Percentiles rank a stretch among this genome's conserved stretches.
These are phyloP conservation scores for Digitonthophagus gazella DNA, from an alignment of 2,888 invertebrate genomes.

Conservation along the genomic window DNA sequence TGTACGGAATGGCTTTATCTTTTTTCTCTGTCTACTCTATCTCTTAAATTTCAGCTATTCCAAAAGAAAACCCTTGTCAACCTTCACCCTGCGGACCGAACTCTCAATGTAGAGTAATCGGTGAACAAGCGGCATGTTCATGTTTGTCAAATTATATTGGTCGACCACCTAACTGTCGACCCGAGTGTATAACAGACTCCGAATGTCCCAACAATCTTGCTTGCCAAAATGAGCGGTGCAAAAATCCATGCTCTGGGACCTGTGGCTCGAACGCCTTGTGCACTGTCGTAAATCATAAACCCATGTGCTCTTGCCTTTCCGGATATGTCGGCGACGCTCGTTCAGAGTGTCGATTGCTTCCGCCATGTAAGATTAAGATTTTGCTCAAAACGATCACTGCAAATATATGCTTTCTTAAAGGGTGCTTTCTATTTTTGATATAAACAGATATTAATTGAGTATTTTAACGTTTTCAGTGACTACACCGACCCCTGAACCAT, in stretches of 20 bases:
- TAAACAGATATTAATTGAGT: slow-evolving; percentile 22
- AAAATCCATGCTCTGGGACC: slow-evolving; percentile 76
- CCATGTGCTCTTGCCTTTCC: slow-evolving; percentile 77
- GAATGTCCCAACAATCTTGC: slow-evolving; percentile 81
- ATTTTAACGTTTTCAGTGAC: slow-evolving; percentile 54
- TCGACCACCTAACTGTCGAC: slow-evolving; percentile 81
- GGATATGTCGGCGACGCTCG: slow-evolving; percentile 81
- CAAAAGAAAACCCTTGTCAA: slow-evolving; percentile 65
- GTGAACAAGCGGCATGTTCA: slow-evolving; percentile 81
- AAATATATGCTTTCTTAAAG: background rate
- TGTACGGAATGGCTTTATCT: background rate
- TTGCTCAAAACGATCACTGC: background rate
- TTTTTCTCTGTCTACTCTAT: slow-evolving; percentile 24
- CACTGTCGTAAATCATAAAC: slow-evolving; percentile 78
- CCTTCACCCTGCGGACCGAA: slow-evolving; percentile 84
- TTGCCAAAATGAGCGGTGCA: slow-evolving; percentile 77
- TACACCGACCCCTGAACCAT: slow-evolving; percentile 52
- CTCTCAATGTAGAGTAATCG: slow-evolving; percentile 76
- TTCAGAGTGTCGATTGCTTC: slow-evolving; percentile 54
- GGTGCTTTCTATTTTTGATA: background rate
- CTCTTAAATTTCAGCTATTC: slow-evolving; percentile 46
- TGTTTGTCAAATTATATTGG: slow-evolving; percentile 79
- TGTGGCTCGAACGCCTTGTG: slow-evolving; percentile 82
- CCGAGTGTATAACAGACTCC: slow-evolving; percentile 76
- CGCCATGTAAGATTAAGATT: slow-evolving; percentile 45